These are phyloP conservation scores for Drosophila yakuba DNA, from an alignment of 1,140 invertebrate species.

Conservation along the genomic window DNA sequence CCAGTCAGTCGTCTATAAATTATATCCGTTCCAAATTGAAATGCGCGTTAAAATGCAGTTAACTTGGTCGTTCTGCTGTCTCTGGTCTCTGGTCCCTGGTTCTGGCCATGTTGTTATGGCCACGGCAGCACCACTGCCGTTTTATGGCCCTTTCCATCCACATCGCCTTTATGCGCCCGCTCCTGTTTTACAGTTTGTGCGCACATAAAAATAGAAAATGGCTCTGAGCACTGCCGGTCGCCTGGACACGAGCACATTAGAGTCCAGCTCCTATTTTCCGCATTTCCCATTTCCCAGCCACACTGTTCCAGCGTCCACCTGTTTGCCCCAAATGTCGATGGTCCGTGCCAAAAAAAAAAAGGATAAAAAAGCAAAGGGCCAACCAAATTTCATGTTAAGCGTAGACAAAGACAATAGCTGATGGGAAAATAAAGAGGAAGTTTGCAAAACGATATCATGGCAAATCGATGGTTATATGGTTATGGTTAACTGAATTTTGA, in stretches of 20 bases:
- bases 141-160: constrained; percentile 70
- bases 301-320: constrained; percentile 27
- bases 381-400: constrained; percentile 24
- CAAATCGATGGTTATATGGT: constrained; percentile 14
- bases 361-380: not conserved
- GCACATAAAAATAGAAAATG: constrained; percentile 83
- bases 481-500: not conserved
- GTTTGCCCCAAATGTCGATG: constrained; percentile 72
- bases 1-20: constrained; percentile 85
- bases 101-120: constrained; percentile 77
- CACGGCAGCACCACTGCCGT: constrained; percentile 66
- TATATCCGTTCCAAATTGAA: constrained; percentile 85
- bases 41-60: constrained; percentile 85
- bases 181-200: constrained; percentile 78
- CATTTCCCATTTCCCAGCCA: constrained; percentile 33
- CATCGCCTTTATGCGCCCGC: constrained; percentile 24
- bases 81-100: constrained; percentile 41
- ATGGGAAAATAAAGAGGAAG: constrained; percentile 33
- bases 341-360: constrained; percentile 3
- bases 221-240: constrained; percentile 61
- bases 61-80: constrained; percentile 74
- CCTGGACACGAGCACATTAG: constrained; percentile 70
- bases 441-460: not conserved
- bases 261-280: constrained; percentile 32
- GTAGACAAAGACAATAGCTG: constrained; percentile 39